A percentile compares a stretch with the other conserved stretches of the same genome.
These are phyloP conservation scores for Ceyx margarethae DNA, from an alignment of 2,113 vertebrate species.

Conservation along the genomic window DNA sequence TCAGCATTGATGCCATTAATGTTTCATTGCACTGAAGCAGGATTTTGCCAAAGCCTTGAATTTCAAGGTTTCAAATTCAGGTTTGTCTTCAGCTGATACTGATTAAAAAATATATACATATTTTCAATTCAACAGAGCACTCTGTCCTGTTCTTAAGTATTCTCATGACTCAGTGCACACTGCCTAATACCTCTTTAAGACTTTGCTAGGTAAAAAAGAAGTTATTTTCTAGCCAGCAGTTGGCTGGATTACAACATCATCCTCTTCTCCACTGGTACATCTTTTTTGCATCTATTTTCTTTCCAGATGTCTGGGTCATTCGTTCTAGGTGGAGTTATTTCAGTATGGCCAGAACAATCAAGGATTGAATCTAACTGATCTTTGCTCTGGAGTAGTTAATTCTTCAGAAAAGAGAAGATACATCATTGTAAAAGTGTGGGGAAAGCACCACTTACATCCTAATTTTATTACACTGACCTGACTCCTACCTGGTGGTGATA, in stretches of 20 bases:
- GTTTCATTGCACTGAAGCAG: neutral
- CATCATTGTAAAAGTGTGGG: neutral
- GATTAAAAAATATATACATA: neutral
- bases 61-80: neutral
- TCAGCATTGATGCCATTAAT: neutral
- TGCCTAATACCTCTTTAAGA: neutral
- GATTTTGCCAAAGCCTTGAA: neutral
- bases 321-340: neutral
- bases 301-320: neutral
- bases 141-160: neutral
- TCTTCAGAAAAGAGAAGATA: neutral
- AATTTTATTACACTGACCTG: neutral
- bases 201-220: neutral
- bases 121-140: neutral
- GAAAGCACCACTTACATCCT: neutral
- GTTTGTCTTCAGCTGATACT: neutral
- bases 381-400: neutral
- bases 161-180: neutral
- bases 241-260: neutral
- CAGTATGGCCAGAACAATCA: neutral
- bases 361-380: neutral
- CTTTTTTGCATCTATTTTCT: neutral
- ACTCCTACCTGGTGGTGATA: neutral
- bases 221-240: neutral
- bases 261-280: neutral